These are phyloP conservation scores for Leptinotarsa haldemani DNA, from an alignment of 2,888 invertebrate genomes.

Conservation along the genomic window DNA sequence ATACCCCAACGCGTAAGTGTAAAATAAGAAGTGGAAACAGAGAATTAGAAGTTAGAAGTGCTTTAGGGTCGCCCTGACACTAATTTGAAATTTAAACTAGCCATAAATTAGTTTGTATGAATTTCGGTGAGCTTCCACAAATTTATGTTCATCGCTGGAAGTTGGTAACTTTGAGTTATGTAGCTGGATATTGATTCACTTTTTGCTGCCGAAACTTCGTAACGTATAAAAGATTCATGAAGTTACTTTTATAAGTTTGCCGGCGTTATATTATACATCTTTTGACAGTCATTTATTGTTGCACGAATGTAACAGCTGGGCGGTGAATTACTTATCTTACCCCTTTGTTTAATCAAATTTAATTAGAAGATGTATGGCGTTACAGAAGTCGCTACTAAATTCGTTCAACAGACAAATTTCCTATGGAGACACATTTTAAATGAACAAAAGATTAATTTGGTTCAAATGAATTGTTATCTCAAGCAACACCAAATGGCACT, in stretches of 20 bases:
- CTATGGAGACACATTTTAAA: background rate
- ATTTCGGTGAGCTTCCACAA: slow-evolving; percentile 58
- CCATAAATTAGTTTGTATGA: slow-evolving; percentile 63
- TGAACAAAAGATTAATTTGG: background rate
- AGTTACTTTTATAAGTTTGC: slow-evolving; percentile 43
- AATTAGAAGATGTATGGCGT: slow-evolving; percentile 26
- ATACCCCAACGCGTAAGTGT: slow-evolving; percentile 54
- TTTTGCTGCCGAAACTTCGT: slow-evolving; percentile 42
- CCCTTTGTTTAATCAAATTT: slow-evolving; percentile 42
- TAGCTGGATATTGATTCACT: slow-evolving; percentile 42
- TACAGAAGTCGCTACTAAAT: slow-evolving; percentile 11
- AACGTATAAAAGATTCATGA: slow-evolving; percentile 49
- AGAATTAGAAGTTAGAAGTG: slow-evolving; percentile 60
- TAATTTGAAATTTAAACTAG: slow-evolving; percentile 65
- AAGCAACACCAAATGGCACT: background rate
- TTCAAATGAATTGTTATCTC: background rate
- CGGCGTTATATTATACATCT: slow-evolving; percentile 34
- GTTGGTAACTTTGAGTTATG: slow-evolving; percentile 51
- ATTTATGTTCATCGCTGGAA: slow-evolving; percentile 51
- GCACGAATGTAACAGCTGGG: slow-evolving; percentile 24
- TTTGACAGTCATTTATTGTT: slow-evolving; percentile 35
- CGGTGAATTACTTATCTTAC: slow-evolving; percentile 24
- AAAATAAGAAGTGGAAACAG: slow-evolving; percentile 60
- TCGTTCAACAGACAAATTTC: background rate
- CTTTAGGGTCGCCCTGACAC: slow-evolving; percentile 61